Evolutionary conservation across 2,797 vertebrate genomes (phyloP).

Genomic region (Pterois miles): DNA sequence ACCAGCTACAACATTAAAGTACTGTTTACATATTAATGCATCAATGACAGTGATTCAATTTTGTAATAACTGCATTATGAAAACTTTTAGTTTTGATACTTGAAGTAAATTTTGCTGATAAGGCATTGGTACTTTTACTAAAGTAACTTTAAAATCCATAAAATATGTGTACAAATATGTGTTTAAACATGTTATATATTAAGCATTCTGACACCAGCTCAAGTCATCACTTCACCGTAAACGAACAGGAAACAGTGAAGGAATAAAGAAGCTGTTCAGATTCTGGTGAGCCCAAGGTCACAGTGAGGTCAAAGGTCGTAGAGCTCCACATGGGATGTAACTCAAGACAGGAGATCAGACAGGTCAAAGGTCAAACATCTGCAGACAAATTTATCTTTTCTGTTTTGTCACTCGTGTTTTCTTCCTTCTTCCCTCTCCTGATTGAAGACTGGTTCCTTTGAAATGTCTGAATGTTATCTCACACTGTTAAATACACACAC

Average conservation of each 20-base stretch:
- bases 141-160: not conserved
- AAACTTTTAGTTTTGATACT: not conserved
- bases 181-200: not conserved
- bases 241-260: not conserved
- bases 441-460: not conserved
- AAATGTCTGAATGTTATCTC: not conserved
- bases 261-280: not conserved
- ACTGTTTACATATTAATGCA: no score
- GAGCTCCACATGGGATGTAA: conserved; percentile 55
- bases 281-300: conserved; percentile 29
- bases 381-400: conserved; percentile 10
- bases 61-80: not conserved
- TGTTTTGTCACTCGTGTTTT: not conserved
- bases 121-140: not conserved
- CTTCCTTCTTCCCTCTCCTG: not conserved
- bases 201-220: no score
- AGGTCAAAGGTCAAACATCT: conserved; percentile 61
- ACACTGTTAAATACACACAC: not conserved
- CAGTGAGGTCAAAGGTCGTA: conserved; percentile 50
- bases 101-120: not conserved
- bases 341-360: conserved; percentile 28
- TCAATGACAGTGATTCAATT: no score
- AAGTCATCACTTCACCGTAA: not conserved
- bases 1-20: no score
- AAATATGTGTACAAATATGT: no score